Evolutionary conservation across 2,888 invertebrate species (phyloP), one percentile per base, ranked within the genome.

Genomic region (Hoplodrina ambigua): DNA sequence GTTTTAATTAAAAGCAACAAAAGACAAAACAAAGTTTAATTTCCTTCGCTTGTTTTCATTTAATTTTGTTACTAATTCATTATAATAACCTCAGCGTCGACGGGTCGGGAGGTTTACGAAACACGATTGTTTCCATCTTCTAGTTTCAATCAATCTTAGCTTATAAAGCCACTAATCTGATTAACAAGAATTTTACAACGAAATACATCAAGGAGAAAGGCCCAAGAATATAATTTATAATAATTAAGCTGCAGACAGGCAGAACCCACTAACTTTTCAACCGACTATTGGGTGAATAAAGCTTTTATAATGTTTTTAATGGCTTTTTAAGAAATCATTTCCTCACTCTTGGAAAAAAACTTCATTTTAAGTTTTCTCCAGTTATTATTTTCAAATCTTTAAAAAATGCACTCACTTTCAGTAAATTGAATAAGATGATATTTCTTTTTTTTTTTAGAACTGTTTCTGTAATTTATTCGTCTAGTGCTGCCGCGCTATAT

Each of bases 61-160:
- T 64, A 73, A 76, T 79, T 75, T 69, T 20, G 53, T 62, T 69
- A 69, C 19, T 69, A 50, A 78, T 80, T 78, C 60, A 78, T 80
- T 74, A 71, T 69, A 30, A 74, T 80, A 74, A 65, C 70, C 78
- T 69, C 70, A 62, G 49, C 49, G 52, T 33, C 55, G 44, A 53
- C 20, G 55, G 55, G 65, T 71, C n/a, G 56, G 49, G 15, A 63
- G 62, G 44, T 64, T 78, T 72, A 59, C 60, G 61, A 69, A 72
- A 77, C 69, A 68, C 41, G n/a, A 68, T 65, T 61, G 62, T 63
- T 75, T 54, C 72, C 59, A 76, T 74, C 33, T 69, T 62, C 61
- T 74, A 74, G 68, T 66, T 72, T 37, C 77, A 73, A 76, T 76
- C 72, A 75, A 70, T 75, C 78, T 78, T 62, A 50, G 59, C 57